phyloP scores from a whole-genome alignment of 2,113 vertebrate species.

The Serilophus lunatus region DNA sequence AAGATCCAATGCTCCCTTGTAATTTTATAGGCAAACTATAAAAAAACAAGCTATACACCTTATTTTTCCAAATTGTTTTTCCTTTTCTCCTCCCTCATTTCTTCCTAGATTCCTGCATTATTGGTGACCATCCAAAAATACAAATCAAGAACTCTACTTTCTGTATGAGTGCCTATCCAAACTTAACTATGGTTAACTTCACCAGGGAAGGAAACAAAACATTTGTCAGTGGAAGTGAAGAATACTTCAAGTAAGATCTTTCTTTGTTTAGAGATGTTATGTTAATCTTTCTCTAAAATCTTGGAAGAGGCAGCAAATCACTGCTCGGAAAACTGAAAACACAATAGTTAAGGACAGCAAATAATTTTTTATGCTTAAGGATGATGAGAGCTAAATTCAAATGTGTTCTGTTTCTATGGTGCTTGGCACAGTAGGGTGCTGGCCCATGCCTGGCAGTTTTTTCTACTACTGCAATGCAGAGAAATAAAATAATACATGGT shows the following conservation, averaged over 20 bases:
- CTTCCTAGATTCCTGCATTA: slow-evolving; percentile 87
- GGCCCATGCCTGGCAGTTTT: not conserved
- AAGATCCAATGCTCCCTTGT: not conserved
- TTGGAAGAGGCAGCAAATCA: not conserved
- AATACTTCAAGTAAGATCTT: slow-evolving; percentile 95
- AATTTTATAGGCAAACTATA: not conserved
- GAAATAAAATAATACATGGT: slow-evolving; percentile 40
- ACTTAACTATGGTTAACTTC: slow-evolving; percentile 87
- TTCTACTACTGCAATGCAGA: slow-evolving; percentile 58
- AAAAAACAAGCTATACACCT: not conserved
- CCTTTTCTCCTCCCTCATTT: not conserved
- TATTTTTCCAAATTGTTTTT: not conserved
- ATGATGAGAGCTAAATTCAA: not conserved
- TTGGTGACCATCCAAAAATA: slow-evolving; percentile 84
- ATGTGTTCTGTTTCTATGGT: not conserved
- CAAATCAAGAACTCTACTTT: slow-evolving; percentile 92
- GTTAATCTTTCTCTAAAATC: not conserved
- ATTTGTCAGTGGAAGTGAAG: slow-evolving; percentile 96
- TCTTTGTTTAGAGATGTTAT: not conserved
- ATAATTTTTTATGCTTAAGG: not conserved
- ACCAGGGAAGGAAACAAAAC: slow-evolving; percentile 86
- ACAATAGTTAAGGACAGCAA: not conserved
- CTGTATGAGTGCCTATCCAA: slow-evolving; percentile 91
- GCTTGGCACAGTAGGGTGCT: not conserved
- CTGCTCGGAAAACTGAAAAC: not conserved